phyloP scores from a whole-genome alignment of 2,797 vertebrate genomes.

The Premnoplex brunnescens region DNA sequence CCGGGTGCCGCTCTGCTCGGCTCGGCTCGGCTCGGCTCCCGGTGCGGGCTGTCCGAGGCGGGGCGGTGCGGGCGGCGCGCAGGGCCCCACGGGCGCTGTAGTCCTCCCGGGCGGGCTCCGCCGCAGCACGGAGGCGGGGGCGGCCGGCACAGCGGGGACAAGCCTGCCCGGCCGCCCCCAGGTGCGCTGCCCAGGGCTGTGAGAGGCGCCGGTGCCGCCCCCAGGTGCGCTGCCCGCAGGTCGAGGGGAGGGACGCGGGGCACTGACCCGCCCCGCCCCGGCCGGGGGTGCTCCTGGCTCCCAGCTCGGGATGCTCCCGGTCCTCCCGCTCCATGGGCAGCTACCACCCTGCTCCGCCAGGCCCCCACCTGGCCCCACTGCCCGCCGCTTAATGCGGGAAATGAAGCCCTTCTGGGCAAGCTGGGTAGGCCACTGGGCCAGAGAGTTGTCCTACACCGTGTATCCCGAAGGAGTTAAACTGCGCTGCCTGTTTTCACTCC shows the following conservation, averaged over 20 bases:
- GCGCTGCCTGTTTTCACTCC: accelerated
- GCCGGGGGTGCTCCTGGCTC: background rate
- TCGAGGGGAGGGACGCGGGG: accelerated
- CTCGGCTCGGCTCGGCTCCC: no score
- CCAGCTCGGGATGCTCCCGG: background rate
- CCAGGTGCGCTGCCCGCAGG: background rate
- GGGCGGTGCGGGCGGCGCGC: background rate
- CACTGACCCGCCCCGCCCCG: accelerated
- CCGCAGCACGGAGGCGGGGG: background rate
- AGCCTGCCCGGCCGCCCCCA: no score
- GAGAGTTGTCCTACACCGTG: accelerated
- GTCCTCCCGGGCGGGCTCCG: conserved; percentile 7
- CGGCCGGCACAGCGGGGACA: no score
- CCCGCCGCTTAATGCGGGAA: background rate
- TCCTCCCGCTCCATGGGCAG: accelerated
- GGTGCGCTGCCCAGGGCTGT: no score
- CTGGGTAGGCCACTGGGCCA: accelerated
- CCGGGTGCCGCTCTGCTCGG: no score
- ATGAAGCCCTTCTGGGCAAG: background rate
- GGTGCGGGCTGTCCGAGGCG: background rate
- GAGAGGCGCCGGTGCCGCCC: background rate
- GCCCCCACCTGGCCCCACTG: accelerated
- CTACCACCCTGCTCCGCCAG: no score
- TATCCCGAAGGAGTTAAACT: background rate
- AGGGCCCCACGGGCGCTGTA: conserved; percentile 72